Conservation (phyloP, 1,140 invertebrate species). For the Diachasmimorpha longicaudata region DNA sequence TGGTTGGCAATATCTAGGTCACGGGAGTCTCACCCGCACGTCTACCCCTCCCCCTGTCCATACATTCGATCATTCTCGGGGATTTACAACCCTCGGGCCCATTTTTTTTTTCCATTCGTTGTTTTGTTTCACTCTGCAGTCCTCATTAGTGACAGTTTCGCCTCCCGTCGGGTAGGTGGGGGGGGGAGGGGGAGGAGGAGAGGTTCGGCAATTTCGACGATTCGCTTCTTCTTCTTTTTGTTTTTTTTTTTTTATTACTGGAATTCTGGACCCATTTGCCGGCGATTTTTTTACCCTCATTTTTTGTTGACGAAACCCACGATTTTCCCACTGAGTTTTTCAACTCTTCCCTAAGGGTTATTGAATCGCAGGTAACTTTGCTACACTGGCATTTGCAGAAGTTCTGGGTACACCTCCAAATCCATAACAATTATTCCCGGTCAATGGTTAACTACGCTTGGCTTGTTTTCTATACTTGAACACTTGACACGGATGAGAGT, state of each 20-base stretch:
- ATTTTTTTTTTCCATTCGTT: background rate
- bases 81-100: background rate
- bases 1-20: slow-evolving; percentile 1
- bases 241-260: background rate
- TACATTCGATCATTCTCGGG: background rate
- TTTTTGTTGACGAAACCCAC: no score
- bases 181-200: no score
- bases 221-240: background rate
- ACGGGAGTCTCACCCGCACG: background rate
- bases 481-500: background rate
- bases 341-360: no score
- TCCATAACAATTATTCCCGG: slow-evolving; percentile 7
- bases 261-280: background rate
- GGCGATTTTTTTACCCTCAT: no score
- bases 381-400: background rate
- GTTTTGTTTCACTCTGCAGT: background rate
- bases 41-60: background rate
- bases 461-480: background rate
- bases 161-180: background rate
- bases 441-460: background rate
- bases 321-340: no score
- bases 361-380: background rate
- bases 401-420: background rate
- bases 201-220: background rate
- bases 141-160: slow-evolving; percentile 1